Conservation (phyloP, 2,113 vertebrate species). For the Ictidomys tridecemlineatus region DNA sequence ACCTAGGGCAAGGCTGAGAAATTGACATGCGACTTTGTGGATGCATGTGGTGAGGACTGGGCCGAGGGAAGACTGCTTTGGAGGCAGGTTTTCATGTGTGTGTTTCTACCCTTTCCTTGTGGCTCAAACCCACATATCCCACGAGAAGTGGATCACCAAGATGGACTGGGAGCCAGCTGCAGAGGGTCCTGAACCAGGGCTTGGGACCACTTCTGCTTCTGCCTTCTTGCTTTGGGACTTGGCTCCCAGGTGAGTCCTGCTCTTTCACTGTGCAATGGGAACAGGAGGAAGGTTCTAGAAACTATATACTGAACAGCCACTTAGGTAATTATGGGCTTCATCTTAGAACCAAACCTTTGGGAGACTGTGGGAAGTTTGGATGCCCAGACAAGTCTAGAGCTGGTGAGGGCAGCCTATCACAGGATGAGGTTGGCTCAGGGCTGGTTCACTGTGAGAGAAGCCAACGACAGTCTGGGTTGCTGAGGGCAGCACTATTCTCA, state of each 20-base stretch:
- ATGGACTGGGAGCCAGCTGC: background rate
- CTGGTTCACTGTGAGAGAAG: background rate
- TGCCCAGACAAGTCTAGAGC: fast-evolving
- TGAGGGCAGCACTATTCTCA: background rate
- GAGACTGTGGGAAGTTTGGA: background rate
- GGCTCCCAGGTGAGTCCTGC: background rate
- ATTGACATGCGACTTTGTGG: background rate
- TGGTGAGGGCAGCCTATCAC: background rate
- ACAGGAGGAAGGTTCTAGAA: background rate
- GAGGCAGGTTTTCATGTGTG: background rate
- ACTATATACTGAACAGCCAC: background rate
- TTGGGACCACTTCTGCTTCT: background rate
- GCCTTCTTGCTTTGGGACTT: background rate
- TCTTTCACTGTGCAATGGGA: background rate
- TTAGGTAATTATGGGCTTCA: background rate
- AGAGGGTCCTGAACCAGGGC: background rate
- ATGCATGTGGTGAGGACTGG: background rate
- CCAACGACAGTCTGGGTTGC: background rate
- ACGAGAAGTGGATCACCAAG: background rate
- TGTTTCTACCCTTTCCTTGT: background rate
- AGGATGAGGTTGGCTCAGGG: background rate
- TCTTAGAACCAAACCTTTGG: background rate
- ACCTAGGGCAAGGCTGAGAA: background rate
- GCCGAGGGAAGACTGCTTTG: background rate
- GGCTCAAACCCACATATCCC: background rate